Evolutionary conservation across 2,888 invertebrate species (phyloP), one percentile per base, ranked within the genome.

Genomic region (Apeira syringaria): DNA sequence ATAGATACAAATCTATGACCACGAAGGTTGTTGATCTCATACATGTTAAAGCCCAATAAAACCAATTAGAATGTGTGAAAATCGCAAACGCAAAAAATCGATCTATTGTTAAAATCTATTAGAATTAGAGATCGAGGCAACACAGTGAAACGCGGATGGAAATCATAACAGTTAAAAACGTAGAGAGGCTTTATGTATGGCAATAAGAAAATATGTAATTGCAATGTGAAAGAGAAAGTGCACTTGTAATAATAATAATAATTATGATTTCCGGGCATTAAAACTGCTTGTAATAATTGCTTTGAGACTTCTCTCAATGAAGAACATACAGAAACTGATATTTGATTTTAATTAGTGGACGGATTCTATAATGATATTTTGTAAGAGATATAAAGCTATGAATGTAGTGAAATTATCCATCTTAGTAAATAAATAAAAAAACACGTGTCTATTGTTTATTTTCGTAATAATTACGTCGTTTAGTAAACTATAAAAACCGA

Each of bases 71-170:
- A 42, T 45, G 46, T 37, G 47, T 46, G 42, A 24, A 24, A 45
- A 39, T 43, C 45, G 47, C 25, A 37, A 49, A 49, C 43, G 34
- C 36, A 22, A 27, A 13, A 11, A 34, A 41, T 30, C 38, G 22
- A 33, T 32, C 27, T 26, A 46, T 51, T 51, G 42, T 50, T 34
- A 35, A 41, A 50, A 44, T 48, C 39, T 29, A 49, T 51, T 35
- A 36, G 11, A 50, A 50, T 37, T 28, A 36, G 11, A 50, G 47
- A 34, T 28, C 40, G 47, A 47, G 34, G 46, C 43, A 47, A 53
- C 46, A 56, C 56, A 47, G 50, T 50, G 38, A 37, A 38, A 28
- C 17, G 26, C 48, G 37, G 53, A 49, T 37, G 45, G 37, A 52
- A 50, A 48, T 32, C 28, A n/a, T 5, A 40, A 28, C 32, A 24